phyloP scores from a whole-genome alignment of 2,797 vertebrate genomes.

The Tinamus major region DNA sequence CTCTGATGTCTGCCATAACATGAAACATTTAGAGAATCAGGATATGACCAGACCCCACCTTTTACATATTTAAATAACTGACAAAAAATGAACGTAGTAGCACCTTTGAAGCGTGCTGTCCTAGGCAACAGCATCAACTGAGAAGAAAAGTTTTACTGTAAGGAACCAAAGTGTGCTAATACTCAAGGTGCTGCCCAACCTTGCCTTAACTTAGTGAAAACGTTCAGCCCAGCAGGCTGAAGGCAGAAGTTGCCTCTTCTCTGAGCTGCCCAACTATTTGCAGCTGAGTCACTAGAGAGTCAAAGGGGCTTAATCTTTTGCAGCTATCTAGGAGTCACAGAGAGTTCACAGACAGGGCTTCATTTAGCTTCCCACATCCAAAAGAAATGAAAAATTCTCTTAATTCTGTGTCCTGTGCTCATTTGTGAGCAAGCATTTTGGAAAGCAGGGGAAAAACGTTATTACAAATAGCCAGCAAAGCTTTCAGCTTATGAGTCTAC shows the following conservation, averaged over 20 bases:
- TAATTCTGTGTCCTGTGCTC: not conserved
- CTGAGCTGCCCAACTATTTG: not conserved
- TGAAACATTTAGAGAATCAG: not conserved
- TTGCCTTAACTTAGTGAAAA: not conserved
- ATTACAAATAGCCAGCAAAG: slow-evolving; percentile 32
- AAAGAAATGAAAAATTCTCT: slow-evolving; percentile 5
- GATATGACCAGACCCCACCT: not conserved
- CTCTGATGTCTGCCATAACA: not conserved
- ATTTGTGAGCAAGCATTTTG: not conserved
- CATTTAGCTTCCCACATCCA: not conserved
- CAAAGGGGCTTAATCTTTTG: not conserved
- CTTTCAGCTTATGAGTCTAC: slow-evolving; percentile 47
- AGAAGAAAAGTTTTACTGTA: not conserved
- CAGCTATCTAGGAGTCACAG: not conserved
- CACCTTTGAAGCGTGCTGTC: not conserved
- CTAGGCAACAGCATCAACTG: not conserved
- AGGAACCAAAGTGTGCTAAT: not conserved
- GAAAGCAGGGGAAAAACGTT: slow-evolving; percentile 19
- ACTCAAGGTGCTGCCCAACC: not conserved
- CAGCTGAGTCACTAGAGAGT: not conserved
- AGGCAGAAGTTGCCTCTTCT: not conserved
- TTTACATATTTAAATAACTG: not conserved
- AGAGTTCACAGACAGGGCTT: not conserved
- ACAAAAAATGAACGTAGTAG: not conserved
- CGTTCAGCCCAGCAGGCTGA: not conserved